These are phyloP conservation scores for Apogon hyalosoma DNA, from an alignment of 2,797 vertebrate species.

Conservation along the genomic window DNA sequence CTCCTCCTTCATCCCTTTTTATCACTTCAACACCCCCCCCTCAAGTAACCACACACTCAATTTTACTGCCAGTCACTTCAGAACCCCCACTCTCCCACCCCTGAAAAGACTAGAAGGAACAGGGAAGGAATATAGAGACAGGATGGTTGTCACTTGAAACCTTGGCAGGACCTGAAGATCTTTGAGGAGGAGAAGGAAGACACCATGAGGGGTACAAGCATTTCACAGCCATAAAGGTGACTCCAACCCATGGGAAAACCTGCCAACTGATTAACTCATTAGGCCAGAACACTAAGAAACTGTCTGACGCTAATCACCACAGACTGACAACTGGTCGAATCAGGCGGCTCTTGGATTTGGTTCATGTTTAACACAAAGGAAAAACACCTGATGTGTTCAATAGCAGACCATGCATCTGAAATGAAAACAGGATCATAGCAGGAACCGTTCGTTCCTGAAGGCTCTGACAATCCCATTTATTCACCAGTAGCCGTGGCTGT, in stretches of 20 bases:
- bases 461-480: slow-evolving; percentile 61
- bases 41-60: slow-evolving; percentile 1
- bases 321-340: slow-evolving; percentile 45
- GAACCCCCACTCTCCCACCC: slow-evolving; percentile 21
- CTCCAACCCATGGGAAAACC: slow-evolving; percentile 44
- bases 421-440: slow-evolving; percentile 37
- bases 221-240: slow-evolving; percentile 54
- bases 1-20: slow-evolving; percentile 79
- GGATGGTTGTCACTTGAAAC: slow-evolving; percentile 83
- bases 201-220: slow-evolving; percentile 56
- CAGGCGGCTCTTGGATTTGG: slow-evolving; percentile 3
- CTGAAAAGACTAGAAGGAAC: slow-evolving; percentile 57
- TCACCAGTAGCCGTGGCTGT: slow-evolving; percentile 44
- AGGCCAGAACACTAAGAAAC: slow-evolving; percentile 43
- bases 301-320: slow-evolving; percentile 46
- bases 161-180: slow-evolving; percentile 68
- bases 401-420: slow-evolving; percentile 4
- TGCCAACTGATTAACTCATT: slow-evolving; percentile 69
- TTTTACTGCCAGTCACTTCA: slow-evolving; percentile 40
- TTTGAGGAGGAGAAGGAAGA: slow-evolving; percentile 61
- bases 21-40: slow-evolving; percentile 62
- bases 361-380: background rate
- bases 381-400: slow-evolving; percentile 2
- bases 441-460: slow-evolving; percentile 11
- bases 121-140: slow-evolving; percentile 67